Conservation (phyloP, 2,113 vertebrate species). For the Ammodytes dubius region DNA sequence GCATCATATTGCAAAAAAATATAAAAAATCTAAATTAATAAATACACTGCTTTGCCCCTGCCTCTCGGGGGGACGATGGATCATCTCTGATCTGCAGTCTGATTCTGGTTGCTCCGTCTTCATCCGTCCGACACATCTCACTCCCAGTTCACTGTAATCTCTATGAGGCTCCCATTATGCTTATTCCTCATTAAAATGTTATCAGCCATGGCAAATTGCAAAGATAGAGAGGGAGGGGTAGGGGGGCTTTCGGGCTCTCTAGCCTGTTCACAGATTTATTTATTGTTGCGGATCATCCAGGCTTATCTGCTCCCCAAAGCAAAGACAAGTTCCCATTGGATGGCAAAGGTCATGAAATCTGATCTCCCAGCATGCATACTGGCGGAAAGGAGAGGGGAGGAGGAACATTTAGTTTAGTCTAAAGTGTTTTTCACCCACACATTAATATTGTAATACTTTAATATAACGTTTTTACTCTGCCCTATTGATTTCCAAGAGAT, state of each 20-base stretch:
- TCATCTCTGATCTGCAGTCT: constrained; percentile 37
- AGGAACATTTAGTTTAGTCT: constrained; percentile 48
- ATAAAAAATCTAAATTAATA: not conserved
- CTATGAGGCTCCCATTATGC: constrained; percentile 76
- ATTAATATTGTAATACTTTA: constrained; percentile 74
- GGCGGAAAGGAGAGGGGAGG: constrained; percentile 39
- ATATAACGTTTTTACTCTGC: constrained; percentile 74
- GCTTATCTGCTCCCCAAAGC: constrained; percentile 78
- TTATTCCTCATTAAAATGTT: constrained; percentile 84
- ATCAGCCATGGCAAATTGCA: constrained; percentile 83
- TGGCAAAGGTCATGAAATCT: constrained; percentile 75
- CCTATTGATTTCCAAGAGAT: constrained; percentile 76
- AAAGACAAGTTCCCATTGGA: constrained; percentile 65
- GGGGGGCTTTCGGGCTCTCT: constrained; percentile 60
- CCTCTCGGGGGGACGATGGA: not conserved
- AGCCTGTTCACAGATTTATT: constrained; percentile 78
- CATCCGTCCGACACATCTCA: constrained; percentile 61
- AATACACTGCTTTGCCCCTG: no score
- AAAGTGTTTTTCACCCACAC: constrained; percentile 62
- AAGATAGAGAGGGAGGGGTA: constrained; percentile 76
- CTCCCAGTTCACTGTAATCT: constrained; percentile 75
- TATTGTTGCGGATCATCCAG: constrained; percentile 79
- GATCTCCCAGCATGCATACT: constrained; percentile 65
- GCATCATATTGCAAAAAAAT: not conserved
- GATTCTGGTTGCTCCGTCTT: constrained; percentile 54